Conservation (phyloP, 2,888 invertebrate genomes). For the Tethea ocularis region DNA sequence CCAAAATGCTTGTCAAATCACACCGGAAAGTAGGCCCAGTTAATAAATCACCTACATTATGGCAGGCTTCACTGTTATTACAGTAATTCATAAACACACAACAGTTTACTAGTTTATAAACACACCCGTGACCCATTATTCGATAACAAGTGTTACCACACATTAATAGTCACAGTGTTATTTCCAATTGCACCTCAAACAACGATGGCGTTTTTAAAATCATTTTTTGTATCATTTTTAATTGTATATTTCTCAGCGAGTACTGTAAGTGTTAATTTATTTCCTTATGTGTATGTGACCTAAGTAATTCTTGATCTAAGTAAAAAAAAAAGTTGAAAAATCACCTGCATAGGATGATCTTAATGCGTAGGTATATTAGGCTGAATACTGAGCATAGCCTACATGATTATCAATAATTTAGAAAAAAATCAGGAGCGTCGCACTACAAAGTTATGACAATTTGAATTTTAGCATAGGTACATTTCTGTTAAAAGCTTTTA, state of each 20-base stretch:
- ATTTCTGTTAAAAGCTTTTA: too few relatives aligned
- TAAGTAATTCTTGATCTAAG: too few relatives aligned
- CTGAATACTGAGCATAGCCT: too few relatives aligned
- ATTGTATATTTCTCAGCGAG: slow-evolving; percentile 22
- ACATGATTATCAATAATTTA: too few relatives aligned
- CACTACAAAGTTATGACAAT: too few relatives aligned
- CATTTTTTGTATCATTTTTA: slow-evolving; percentile 19
- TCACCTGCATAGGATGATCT: too few relatives aligned
- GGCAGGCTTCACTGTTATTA: neutral
- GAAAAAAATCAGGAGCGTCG: too few relatives aligned
- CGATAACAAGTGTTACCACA: slow-evolving; percentile 18
- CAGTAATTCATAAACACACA: neutral
- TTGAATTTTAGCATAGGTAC: too few relatives aligned
- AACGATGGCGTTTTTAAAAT: slow-evolving; percentile 28
- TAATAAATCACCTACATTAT: neutral
- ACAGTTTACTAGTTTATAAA: slow-evolving; percentile 6
- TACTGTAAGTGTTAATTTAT: slow-evolving; percentile 27
- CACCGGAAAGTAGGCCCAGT: neutral
- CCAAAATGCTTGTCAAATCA: neutral
- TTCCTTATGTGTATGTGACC: neutral
- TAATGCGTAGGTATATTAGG: too few relatives aligned
- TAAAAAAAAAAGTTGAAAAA: too few relatives aligned
- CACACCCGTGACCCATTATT: neutral
- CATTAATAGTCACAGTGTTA: neutral
- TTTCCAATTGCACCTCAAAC: slow-evolving; percentile 26